A percentile compares a stretch with the other conserved stretches of the same genome.
These are phyloP conservation scores for Spea hammondii DNA, from an alignment of 2,797 vertebrate species.

Conservation along the genomic window DNA sequence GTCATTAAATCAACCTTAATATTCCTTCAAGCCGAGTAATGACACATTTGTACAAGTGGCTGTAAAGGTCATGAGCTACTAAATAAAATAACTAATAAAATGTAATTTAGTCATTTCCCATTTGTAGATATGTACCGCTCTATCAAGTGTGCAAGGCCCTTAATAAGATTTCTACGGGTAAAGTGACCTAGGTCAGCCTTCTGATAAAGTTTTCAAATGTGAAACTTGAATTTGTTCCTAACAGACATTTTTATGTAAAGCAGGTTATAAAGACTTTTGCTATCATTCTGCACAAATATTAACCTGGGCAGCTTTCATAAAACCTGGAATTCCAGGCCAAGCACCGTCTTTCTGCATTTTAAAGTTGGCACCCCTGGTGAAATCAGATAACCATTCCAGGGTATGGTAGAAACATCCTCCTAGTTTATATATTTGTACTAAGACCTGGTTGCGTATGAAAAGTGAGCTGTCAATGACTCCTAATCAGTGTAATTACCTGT, in stretches of 20 bases:
- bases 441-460: constrained; percentile 18
- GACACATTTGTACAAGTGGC: too few relatives aligned
- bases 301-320: constrained; percentile 14
- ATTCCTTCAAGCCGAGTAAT: too few relatives aligned
- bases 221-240: not conserved
- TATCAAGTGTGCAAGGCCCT: too few relatives aligned
- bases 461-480: constrained; percentile 42
- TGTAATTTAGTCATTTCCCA: too few relatives aligned
- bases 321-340: constrained; percentile 23
- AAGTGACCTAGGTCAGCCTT: not conserved
- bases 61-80: too few relatives aligned
- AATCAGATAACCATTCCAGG: constrained; percentile 18
- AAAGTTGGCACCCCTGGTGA: constrained; percentile 24
- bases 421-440: constrained; percentile 33
- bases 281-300: constrained; percentile 29
- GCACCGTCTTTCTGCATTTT: constrained; percentile 21
- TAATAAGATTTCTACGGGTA: not conserved
- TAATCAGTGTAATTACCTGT: constrained; percentile 47
- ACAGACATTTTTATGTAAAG: not conserved
- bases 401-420: constrained; percentile 7
- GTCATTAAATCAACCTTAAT: too few relatives aligned
- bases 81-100: too few relatives aligned
- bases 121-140: too few relatives aligned
- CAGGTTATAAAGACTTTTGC: not conserved
- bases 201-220: not conserved